phyloP scores from a whole-genome alignment of 2,797 vertebrate species.

The Leptatherina wallacei region DNA sequence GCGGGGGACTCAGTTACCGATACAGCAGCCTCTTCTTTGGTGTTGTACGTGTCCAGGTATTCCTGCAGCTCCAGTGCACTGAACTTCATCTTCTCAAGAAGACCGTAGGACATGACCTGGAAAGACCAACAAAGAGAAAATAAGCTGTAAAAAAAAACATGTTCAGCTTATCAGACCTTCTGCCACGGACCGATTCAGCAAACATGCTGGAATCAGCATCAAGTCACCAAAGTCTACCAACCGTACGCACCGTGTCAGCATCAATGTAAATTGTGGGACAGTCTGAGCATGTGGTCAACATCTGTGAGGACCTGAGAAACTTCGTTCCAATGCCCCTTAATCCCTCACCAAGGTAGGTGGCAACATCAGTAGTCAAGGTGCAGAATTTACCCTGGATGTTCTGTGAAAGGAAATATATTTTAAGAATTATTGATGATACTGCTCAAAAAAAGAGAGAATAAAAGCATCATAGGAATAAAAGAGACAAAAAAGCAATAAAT shows the following conservation, averaged over 20 bases:
- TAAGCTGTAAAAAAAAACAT: not conserved
- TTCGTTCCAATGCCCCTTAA: conserved; percentile 96
- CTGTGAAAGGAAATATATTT: conserved; percentile 67
- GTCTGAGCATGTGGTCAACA: conserved; percentile 94
- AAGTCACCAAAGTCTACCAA: not conserved
- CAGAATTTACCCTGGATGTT: conserved; percentile 98
- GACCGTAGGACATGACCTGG: conserved; percentile 96
- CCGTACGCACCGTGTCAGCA: conserved; percentile 92
- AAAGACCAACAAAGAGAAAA: conserved; percentile 31
- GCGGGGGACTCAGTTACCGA: conserved; percentile 79
- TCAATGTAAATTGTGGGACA: conserved; percentile 97
- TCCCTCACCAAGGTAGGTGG: conserved; percentile 94
- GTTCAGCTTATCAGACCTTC: not conserved
- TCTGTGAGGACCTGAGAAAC: conserved; percentile 96
- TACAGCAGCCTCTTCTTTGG: conserved; percentile 91
- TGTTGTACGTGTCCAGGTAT: conserved; percentile 96
- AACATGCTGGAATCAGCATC: not conserved
- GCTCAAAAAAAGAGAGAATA: not conserved
- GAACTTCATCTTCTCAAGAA: conserved; percentile 98
- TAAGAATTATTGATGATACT: not conserved
- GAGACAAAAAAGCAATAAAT: fast-evolving
- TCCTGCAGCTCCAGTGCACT: conserved; percentile 96
- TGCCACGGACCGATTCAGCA: not conserved
- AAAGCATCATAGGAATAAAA: not conserved
- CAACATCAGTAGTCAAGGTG: conserved; percentile 93